Percentiles rank a stretch among this genome's conserved stretches.
These are phyloP conservation scores for Ecliptopera silaceata DNA, from an alignment of 2,888 invertebrate genomes.

Conservation along the genomic window DNA sequence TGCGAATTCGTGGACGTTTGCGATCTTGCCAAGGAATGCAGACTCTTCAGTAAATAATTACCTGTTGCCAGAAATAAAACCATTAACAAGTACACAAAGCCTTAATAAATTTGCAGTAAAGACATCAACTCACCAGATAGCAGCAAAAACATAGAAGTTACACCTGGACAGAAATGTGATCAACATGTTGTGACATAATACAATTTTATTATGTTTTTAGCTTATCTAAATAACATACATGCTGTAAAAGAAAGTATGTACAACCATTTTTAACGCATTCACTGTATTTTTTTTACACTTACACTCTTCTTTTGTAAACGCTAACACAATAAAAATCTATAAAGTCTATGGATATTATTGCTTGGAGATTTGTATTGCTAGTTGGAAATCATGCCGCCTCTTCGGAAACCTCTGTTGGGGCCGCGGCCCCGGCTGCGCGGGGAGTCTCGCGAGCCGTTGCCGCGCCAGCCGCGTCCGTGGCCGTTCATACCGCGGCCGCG, in stretches of 20 bases:
- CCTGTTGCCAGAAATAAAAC: conserved; percentile 59
- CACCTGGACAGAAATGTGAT: conserved; percentile 59
- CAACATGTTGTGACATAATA: conserved; percentile 63
- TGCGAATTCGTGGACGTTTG: neutral
- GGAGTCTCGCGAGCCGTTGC: conserved; percentile 55
- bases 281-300: conserved; percentile 70
- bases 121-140: conserved; percentile 68
- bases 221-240: conserved; percentile 70
- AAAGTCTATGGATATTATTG: conserved; percentile 54
- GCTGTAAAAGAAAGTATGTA: conserved; percentile 76
- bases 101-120: conserved; percentile 52
- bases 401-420: conserved; percentile 63
- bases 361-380: conserved; percentile 45
- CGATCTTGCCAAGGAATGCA: conserved; percentile 1
- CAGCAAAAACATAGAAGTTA: conserved; percentile 42
- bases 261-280: conserved; percentile 67
- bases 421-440: conserved; percentile 64
- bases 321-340: conserved; percentile 51
- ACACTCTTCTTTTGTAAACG: conserved; percentile 57
- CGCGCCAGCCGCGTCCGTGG: conserved; percentile 68
- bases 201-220: conserved; percentile 70
- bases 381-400: conserved; percentile 70
- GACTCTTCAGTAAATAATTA: conserved; percentile 45
- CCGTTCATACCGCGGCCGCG: conserved; percentile 70
- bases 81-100: conserved; percentile 43